These are phyloP conservation scores for Sylvietta virens DNA, from an alignment of 2,113 vertebrate species.

Conservation along the genomic window DNA sequence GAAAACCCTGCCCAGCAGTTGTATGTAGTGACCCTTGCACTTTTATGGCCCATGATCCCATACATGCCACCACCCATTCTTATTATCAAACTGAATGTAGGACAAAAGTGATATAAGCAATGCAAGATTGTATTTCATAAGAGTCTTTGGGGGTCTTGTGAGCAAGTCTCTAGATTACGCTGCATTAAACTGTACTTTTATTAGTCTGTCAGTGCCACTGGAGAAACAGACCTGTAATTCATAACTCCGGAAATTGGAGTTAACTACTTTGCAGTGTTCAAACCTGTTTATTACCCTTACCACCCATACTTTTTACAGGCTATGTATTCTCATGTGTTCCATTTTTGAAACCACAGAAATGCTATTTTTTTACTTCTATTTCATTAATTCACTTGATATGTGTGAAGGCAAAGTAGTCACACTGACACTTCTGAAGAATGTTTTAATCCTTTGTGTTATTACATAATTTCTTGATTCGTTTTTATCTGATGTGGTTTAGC, in stretches of 20 bases:
- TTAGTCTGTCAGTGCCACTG: background rate
- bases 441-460: background rate
- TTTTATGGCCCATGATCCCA: background rate
- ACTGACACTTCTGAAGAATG: background rate
- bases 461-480: background rate
- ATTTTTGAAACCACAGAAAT: background rate
- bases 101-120: background rate
- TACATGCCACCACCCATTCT: background rate
- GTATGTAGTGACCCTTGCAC: background rate
- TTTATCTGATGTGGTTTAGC: background rate
- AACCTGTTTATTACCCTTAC: background rate
- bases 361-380: background rate
- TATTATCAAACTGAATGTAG: background rate
- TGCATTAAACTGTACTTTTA: background rate
- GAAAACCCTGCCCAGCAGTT: background rate
- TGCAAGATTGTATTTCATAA: background rate
- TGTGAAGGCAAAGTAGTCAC: background rate
- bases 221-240: background rate
- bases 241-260: background rate
- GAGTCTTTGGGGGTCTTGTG: background rate
- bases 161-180: background rate
- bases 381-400: background rate
- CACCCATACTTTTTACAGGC: background rate
- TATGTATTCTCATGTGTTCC: background rate
- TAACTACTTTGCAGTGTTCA: background rate